A percentile compares a stretch with the other conserved stretches of the same genome.
These are phyloP conservation scores for Acanthis flammea DNA, from an alignment of 2,797 vertebrate genomes.

Conservation along the genomic window DNA sequence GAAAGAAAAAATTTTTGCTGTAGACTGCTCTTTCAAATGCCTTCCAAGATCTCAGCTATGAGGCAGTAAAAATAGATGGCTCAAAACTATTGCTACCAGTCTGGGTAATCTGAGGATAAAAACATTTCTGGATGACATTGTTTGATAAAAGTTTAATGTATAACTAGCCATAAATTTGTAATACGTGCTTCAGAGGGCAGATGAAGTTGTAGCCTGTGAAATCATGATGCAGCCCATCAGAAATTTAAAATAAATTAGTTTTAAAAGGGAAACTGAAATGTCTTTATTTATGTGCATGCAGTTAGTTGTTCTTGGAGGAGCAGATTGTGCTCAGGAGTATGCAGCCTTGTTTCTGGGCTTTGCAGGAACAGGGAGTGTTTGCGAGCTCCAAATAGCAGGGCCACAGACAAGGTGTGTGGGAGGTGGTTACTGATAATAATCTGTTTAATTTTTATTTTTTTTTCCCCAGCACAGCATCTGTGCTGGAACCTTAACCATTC, in stretches of 20 bases:
- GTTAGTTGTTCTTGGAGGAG: not conserved
- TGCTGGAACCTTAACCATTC: not conserved
- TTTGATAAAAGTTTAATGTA: not conserved
- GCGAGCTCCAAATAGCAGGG: not conserved
- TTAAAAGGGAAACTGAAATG: not conserved
- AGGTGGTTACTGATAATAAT: not conserved
- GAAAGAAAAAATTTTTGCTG: not conserved
- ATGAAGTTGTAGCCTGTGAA: not conserved
- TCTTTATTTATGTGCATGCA: not conserved
- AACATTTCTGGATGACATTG: not conserved
- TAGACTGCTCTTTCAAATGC: not conserved
- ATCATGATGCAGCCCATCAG: not conserved
- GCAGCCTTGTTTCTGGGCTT: not conserved
- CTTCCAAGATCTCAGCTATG: not conserved
- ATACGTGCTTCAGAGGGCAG: not conserved
- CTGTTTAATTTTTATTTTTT: too few relatives aligned
- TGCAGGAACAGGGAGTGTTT: not conserved
- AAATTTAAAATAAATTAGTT: not conserved
- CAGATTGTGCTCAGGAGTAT: not conserved
- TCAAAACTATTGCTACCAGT: not conserved
- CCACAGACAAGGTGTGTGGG: not conserved
- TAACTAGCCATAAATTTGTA: not conserved
- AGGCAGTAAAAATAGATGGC: not conserved
- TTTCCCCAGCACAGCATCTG: not conserved
- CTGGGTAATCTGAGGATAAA: not conserved